Evolutionary conservation across 2,888 invertebrate species (phyloP).

Genomic region (Tyria jacobaeae): DNA sequence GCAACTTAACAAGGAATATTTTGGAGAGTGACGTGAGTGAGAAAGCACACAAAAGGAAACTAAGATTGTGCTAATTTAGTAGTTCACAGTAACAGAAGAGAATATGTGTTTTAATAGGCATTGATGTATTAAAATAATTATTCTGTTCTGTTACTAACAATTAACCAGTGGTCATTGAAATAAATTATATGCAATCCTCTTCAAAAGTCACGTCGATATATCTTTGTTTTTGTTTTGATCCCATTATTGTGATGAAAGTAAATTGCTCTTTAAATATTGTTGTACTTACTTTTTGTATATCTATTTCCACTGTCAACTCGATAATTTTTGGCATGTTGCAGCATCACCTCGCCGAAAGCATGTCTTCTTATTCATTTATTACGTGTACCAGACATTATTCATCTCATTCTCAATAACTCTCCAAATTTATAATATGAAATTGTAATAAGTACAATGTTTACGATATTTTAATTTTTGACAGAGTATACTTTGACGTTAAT

Average conservation of each 20-base stretch:
- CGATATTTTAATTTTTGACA: constrained; percentile 23
- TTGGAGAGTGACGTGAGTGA: too few relatives aligned
- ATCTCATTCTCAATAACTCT: constrained; percentile 26
- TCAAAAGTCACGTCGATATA: too few relatives aligned
- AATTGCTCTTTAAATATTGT: too few relatives aligned
- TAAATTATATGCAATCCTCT: too few relatives aligned
- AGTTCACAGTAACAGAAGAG: background rate
- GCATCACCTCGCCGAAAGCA: constrained; percentile 46
- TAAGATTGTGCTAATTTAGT: background rate
- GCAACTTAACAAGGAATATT: too few relatives aligned
- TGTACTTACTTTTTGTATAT: constrained; percentile 83
- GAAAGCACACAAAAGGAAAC: too few relatives aligned
- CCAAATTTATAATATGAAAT: background rate
- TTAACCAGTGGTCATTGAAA: too few relatives aligned
- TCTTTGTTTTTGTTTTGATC: too few relatives aligned
- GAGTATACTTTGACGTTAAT: background rate
- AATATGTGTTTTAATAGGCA: background rate
- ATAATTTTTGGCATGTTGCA: constrained; percentile 84
- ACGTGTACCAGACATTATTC: constrained; percentile 29
- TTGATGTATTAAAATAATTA: too few relatives aligned
- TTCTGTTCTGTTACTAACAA: too few relatives aligned
- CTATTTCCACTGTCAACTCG: constrained; percentile 86
- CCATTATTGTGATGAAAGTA: too few relatives aligned
- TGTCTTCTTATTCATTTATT: constrained; percentile 35
- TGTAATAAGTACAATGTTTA: constrained; percentile 31